Conservation (phyloP, 2,888 invertebrate species). For the Ellobium chinense region DNA sequence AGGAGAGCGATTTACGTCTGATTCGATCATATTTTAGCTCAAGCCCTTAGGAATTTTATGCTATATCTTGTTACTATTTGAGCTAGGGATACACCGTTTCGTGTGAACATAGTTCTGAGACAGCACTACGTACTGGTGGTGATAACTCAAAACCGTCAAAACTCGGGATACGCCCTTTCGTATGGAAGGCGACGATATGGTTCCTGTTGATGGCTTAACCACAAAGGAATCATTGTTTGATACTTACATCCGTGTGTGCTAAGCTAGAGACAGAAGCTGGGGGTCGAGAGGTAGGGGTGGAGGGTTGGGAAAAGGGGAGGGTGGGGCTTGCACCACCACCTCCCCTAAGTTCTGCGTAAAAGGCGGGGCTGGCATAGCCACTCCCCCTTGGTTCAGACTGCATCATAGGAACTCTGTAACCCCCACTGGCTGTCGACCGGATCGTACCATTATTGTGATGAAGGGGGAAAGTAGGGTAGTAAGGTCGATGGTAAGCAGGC, state of each 20-base stretch:
- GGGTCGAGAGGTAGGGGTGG: not conserved
- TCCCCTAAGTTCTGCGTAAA: constrained; percentile 5
- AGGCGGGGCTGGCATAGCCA: constrained; percentile 11
- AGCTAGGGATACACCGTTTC: too few relatives aligned
- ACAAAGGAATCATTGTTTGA: too few relatives aligned
- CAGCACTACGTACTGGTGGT: too few relatives aligned
- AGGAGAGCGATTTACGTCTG: too few relatives aligned
- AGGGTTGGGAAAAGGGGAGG: not conserved
- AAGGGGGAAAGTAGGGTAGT: constrained; percentile 41
- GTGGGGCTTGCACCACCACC: constrained; percentile 7
- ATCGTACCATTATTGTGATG: not conserved
- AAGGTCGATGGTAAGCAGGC: constrained; percentile 47
- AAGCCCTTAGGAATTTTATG: too few relatives aligned
- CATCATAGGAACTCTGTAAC: constrained; percentile 29
- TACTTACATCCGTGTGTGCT: constrained; percentile 35
- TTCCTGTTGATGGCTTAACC: too few relatives aligned
- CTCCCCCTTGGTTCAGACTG: constrained; percentile 15
- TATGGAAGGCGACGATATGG: not conserved
- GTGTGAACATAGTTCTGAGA: too few relatives aligned
- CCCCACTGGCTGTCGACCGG: constrained; percentile 6
- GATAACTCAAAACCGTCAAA: too few relatives aligned
- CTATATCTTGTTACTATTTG: not conserved
- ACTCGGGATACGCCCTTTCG: too few relatives aligned
- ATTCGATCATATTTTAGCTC: too few relatives aligned
- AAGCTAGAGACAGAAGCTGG: constrained; percentile 22